A percentile compares a stretch with the other conserved stretches of the same genome.
Conservation (phyloP, 2,888 invertebrate species). For the Escarpia spicata region DNA sequence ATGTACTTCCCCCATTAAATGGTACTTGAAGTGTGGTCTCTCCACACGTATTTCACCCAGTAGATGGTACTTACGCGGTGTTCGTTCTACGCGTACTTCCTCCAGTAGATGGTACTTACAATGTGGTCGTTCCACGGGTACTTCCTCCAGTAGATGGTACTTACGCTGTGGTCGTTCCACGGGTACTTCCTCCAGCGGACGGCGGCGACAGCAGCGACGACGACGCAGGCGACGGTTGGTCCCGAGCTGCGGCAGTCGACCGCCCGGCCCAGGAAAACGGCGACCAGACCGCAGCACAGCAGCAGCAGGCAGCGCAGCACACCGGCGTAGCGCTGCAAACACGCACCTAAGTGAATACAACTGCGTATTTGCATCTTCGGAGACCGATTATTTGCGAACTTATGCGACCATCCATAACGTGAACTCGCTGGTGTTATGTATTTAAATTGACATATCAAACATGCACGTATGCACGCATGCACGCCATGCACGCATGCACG, state of each 20-base stretch:
- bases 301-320: not conserved
- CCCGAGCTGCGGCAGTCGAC: not conserved
- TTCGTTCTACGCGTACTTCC: not conserved
- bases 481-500: too few relatives aligned
- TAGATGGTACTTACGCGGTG: not conserved
- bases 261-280: not conserved
- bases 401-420: too few relatives aligned
- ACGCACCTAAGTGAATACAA: too few relatives aligned
- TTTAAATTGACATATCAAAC: too few relatives aligned
- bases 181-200: conserved; percentile 5
- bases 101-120: not conserved
- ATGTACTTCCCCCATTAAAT: not conserved
- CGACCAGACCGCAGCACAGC: not conserved
- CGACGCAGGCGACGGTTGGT: not conserved
- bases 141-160: not conserved
- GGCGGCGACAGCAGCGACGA: not conserved
- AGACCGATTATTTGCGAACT: too few relatives aligned
- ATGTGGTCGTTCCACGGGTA: not conserved
- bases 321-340: not conserved
- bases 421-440: too few relatives aligned
- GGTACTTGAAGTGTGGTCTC: not conserved
- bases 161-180: conserved; percentile 11
- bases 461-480: too few relatives aligned
- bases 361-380: too few relatives aligned
- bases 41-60: not conserved